Evolutionary conservation across 2,888 invertebrate genomes (phyloP).

Genomic region (Leucoma salicis): DNA sequence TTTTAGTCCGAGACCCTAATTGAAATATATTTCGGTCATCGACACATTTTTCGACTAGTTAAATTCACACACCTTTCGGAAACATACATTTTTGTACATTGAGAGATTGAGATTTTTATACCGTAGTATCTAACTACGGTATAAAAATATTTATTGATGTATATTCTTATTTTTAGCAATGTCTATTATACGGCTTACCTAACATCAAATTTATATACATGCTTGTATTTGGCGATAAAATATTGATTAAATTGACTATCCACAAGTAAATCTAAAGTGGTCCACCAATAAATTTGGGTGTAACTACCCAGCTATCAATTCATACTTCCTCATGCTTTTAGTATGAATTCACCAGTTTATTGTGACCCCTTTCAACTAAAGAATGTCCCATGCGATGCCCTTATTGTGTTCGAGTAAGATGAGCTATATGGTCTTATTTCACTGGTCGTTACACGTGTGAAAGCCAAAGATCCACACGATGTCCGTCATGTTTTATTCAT

Average conservation of each 20-base stretch:
- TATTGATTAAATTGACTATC: constrained; percentile 5
- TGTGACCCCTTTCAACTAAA: constrained; percentile 20
- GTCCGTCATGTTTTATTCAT: constrained; percentile 71
- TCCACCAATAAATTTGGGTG: constrained; percentile 48
- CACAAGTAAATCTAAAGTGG: constrained; percentile 8
- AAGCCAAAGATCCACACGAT: constrained; percentile 51
- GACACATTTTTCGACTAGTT: constrained; percentile 10
- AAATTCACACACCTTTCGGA: no score
- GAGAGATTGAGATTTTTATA: no score
- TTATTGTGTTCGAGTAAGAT: constrained; percentile 15
- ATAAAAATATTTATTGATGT: no score
- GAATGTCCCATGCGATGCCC: constrained; percentile 2
- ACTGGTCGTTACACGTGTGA: constrained; percentile 48
- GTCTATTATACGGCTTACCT: no score
- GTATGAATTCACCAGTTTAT: constrained; percentile 39
- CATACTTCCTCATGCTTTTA: constrained; percentile 38
- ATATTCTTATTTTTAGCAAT: no score
- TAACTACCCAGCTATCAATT: constrained; percentile 44
- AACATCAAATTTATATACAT: no score
- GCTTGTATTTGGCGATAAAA: no score
- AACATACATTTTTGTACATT: no score
- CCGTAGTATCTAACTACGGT: no score
- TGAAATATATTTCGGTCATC: constrained; percentile 45
- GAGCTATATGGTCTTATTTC: constrained; percentile 24
- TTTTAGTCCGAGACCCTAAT: constrained; percentile 55